These are phyloP conservation scores for Apamea crenata DNA, from an alignment of 2,888 invertebrate species.

Conservation along the genomic window DNA sequence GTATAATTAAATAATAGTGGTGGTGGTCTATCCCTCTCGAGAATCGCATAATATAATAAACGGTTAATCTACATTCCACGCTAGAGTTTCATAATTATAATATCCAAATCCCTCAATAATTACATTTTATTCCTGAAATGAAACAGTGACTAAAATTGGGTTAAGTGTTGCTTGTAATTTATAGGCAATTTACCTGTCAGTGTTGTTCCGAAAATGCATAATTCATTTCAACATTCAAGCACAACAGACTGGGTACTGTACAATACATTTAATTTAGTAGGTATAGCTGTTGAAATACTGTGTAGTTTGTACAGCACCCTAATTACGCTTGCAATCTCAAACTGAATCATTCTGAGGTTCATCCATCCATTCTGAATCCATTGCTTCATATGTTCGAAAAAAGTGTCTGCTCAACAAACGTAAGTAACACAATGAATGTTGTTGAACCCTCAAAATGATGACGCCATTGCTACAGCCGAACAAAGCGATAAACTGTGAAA, in stretches of 20 bases:
- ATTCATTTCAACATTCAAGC: constrained; percentile 34
- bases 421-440: no score
- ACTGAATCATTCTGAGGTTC: no score
- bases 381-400: no score
- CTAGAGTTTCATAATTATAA: constrained; percentile 4
- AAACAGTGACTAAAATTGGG: constrained; percentile 40
- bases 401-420: no score
- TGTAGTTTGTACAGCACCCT: neutral
- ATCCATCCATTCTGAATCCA: no score
- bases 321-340: no score
- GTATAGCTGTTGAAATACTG: neutral
- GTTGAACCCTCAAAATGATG: no score
- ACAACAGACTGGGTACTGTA: neutral
- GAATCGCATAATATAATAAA: neutral
- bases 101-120: constrained; percentile 44
- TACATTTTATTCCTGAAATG: constrained; percentile 42
- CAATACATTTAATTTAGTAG: constrained; percentile 14
- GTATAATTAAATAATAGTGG: no score
- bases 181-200: constrained; percentile 53
- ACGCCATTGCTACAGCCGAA: neutral
- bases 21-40: neutral
- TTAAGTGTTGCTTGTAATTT: constrained; percentile 43
- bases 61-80: constrained; percentile 32
- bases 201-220: constrained; percentile 39
- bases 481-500: neutral